Percentiles rank a stretch among this genome's conserved stretches.
Evolutionary conservation across 64 coral and sea anemone genomes (phyloP).

Genomic region (Montipora cactus): DNA sequence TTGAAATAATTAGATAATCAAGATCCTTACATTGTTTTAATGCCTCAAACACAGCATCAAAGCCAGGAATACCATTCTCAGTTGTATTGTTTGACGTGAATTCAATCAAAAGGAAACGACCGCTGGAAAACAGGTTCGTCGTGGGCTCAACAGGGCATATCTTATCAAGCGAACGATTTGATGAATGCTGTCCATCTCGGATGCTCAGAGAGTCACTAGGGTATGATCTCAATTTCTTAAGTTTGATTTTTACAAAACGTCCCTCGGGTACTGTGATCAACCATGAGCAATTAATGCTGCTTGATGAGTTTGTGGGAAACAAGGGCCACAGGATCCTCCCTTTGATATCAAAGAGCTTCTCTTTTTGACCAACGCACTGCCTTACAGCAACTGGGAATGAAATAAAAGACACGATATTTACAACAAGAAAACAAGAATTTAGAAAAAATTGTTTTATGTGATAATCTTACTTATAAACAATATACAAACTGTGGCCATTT

Average conservation of each 20-base stretch:
- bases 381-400: neutral
- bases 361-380: neutral
- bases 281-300: constrained; percentile 19
- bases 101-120: constrained; percentile 15
- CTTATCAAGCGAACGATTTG: neutral
- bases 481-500: no score
- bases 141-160: neutral
- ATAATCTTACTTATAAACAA: no score
- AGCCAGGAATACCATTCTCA: neutral
- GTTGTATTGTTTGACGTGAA: neutral
- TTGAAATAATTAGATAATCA: no score
- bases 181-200: neutral
- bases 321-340: constrained; percentile 4
- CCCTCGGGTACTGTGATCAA: constrained; percentile 41
- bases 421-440: neutral
- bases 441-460: no score
- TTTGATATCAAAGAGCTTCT: neutral
- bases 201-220: neutral
- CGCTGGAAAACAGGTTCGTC: constrained; percentile 4
- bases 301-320: neutral
- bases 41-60: neutral
- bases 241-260: neutral
- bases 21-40: constrained; percentile 13
- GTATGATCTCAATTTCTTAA: neutral
- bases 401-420: no score